Percentiles rank a stretch among this genome's conserved stretches.
Evolutionary conservation across 1,140 invertebrate species (phyloP).

Genomic region (Drosophila jambulina): DNA sequence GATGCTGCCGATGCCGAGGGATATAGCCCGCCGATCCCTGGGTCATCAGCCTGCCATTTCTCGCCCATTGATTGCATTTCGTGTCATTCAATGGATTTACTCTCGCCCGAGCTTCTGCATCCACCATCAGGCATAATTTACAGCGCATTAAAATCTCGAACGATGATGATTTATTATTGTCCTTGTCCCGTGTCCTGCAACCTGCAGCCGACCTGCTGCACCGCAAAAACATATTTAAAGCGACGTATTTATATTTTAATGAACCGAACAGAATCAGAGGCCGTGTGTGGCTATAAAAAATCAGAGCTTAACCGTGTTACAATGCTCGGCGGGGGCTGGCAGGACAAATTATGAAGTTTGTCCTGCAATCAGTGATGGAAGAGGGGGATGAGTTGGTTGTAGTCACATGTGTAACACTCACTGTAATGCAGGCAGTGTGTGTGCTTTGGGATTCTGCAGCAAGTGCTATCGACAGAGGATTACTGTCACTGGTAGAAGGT

Average conservation of each 20-base stretch:
- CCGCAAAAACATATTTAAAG: constrained; percentile 77
- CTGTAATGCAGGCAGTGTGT: constrained; percentile 4
- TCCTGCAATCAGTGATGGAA: constrained; percentile 23
- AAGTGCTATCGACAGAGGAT: constrained; percentile 25
- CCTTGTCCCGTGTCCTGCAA: constrained; percentile 28
- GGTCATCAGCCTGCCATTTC: constrained; percentile 28
- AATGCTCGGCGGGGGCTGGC: constrained; percentile 33
- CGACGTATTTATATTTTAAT: constrained; percentile 69
- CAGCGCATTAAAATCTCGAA: constrained; percentile 67
- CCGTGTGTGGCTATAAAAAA: constrained; percentile 36
- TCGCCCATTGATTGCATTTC: constrained; percentile 57
- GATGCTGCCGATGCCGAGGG: constrained; percentile 11
- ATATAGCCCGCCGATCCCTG: constrained; percentile 25
- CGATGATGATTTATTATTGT: constrained; percentile 78
- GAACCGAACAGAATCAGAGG: constrained; percentile 50
- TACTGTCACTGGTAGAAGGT: constrained; percentile 5
- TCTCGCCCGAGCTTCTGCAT: constrained; percentile 14
- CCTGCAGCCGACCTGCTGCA: constrained; percentile 12
- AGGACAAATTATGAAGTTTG: constrained; percentile 46
- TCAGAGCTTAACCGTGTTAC: constrained; percentile 59
- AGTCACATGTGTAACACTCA: constrained; percentile 1
- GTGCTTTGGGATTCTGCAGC: constrained; percentile 8
- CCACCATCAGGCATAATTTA: constrained; percentile 72
- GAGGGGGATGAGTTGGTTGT: not conserved
- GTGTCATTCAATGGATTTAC: constrained; percentile 57